These are phyloP conservation scores for Branchinecta lynchi DNA, from an alignment of 1,140 invertebrate species.

Conservation along the genomic window DNA sequence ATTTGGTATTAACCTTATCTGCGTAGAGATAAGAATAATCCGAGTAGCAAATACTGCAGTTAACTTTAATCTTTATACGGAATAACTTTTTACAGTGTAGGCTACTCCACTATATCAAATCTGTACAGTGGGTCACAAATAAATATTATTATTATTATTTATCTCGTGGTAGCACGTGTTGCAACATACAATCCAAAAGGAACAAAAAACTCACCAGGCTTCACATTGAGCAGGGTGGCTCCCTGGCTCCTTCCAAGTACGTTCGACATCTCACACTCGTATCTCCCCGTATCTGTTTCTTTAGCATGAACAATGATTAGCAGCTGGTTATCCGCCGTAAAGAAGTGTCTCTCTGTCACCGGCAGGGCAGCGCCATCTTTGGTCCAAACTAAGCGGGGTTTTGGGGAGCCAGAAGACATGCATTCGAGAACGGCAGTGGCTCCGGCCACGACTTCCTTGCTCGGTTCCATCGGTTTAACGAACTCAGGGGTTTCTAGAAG, in stretches of 20 bases:
- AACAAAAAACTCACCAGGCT: conserved; percentile 34
- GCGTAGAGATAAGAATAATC: too few relatives aligned
- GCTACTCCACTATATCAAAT: too few relatives aligned
- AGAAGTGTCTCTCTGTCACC: conserved; percentile 57
- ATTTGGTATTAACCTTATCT: too few relatives aligned
- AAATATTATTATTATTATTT: too few relatives aligned
- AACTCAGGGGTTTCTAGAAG: conserved; percentile 61
- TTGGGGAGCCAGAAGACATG: conserved; percentile 65
- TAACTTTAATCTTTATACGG: too few relatives aligned
- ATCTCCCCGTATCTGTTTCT: conserved; percentile 57
- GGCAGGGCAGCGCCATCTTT: conserved; percentile 61
- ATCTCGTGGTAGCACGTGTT: too few relatives aligned
- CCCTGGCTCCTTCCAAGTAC: conserved; percentile 49
- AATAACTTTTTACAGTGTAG: too few relatives aligned
- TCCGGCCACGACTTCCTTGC: conserved; percentile 55
- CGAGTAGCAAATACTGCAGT: too few relatives aligned
- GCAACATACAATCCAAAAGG: not conserved
- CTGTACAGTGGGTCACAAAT: too few relatives aligned
- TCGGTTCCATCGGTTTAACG: conserved; percentile 60
- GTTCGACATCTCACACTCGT: conserved; percentile 77
- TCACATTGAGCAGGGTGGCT: conserved; percentile 37
- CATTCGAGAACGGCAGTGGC: conserved; percentile 72
- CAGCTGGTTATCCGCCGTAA: conserved; percentile 67
- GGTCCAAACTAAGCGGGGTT: conserved; percentile 70
- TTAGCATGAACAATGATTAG: conserved; percentile 68